phyloP scores from a whole-genome alignment of 2,113 vertebrate genomes.

The Eulacestoma nigropectus region DNA sequence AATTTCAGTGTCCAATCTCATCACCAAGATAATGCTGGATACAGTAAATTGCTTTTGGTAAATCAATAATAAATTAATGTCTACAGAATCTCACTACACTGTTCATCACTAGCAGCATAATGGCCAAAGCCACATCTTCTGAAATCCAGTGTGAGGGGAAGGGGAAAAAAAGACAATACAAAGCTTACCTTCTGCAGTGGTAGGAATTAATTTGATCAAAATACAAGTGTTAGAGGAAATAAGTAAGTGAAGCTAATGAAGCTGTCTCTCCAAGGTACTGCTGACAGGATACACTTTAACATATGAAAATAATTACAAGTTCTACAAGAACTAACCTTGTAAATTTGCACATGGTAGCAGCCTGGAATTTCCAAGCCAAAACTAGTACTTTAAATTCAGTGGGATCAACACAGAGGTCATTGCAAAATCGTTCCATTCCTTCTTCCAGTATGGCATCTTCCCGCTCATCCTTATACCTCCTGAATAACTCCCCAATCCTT shows the following conservation, averaged over 20 bases:
- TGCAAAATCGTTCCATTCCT: conserved; percentile 98
- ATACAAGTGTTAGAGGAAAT: neutral
- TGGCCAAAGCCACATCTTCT: neutral
- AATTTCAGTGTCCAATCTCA: neutral
- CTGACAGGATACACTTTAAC: conserved; percentile 34
- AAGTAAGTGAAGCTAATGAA: neutral
- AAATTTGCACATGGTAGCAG: conserved; percentile 99
- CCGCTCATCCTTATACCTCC: conserved; percentile 90
- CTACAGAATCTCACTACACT: neutral
- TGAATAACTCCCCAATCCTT: conserved; percentile 88
- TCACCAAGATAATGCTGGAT: neutral
- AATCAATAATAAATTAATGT: neutral
- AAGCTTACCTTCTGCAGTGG: neutral
- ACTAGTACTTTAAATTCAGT: conserved; percentile 96
- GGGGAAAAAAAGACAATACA: neutral
- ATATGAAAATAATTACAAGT: conserved; percentile 55
- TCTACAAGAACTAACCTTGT: conserved; percentile 84
- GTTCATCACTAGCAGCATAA: neutral
- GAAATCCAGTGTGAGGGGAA: neutral
- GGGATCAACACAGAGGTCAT: conserved; percentile 94
- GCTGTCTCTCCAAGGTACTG: neutral
- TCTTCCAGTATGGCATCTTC: conserved; percentile 97
- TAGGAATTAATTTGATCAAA: neutral
- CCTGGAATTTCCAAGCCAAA: conserved; percentile 99
- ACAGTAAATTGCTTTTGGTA: neutral